Percentiles rank a stretch among this genome's conserved stretches.
Evolutionary conservation across 2,113 vertebrate species (phyloP).

Genomic region (Oreochromis tanganicae): DNA sequence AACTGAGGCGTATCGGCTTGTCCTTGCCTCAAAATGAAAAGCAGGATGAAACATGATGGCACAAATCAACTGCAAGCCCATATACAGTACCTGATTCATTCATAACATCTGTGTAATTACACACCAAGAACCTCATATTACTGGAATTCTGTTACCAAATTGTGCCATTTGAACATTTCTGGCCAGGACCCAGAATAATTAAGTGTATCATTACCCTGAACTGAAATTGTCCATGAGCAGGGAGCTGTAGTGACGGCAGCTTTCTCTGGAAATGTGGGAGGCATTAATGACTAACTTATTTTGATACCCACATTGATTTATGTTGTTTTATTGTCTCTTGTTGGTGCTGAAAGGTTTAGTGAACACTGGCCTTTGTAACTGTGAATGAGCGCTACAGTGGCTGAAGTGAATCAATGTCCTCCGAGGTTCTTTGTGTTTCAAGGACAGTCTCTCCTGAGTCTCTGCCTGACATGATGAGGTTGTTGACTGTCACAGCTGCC

Average conservation of each 20-base stretch:
- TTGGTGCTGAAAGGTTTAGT: not conserved
- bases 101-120: slow-evolving; percentile 63
- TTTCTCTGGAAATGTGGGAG: not conserved
- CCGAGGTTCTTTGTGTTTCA: slow-evolving; percentile 60
- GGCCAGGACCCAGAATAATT: slow-evolving; percentile 12
- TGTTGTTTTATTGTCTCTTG: not conserved
- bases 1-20: slow-evolving; percentile 61
- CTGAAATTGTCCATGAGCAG: not conserved
- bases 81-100: slow-evolving; percentile 50
- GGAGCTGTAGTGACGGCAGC: not conserved
- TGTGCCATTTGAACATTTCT: slow-evolving; percentile 24
- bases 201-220: slow-evolving; percentile 21
- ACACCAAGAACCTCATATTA: slow-evolving; percentile 28
- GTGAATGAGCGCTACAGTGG: slow-evolving; percentile 4
- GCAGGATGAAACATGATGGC: slow-evolving; percentile 56
- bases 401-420: slow-evolving; percentile 53
- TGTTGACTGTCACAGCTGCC: slow-evolving; percentile 60
- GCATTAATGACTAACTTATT: slow-evolving; percentile 19
- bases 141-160: slow-evolving; percentile 18
- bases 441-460: slow-evolving; percentile 52
- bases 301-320: not conserved
- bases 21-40: slow-evolving; percentile 64
- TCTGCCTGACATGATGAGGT: slow-evolving; percentile 51
- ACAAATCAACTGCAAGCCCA: slow-evolving; percentile 38
- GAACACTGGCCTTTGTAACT: slow-evolving; percentile 7